Percentiles rank a stretch among this genome's conserved stretches.
phyloP scores from a whole-genome alignment of 2,797 vertebrate genomes.

The Synaphobranchus kaupii region DNA sequence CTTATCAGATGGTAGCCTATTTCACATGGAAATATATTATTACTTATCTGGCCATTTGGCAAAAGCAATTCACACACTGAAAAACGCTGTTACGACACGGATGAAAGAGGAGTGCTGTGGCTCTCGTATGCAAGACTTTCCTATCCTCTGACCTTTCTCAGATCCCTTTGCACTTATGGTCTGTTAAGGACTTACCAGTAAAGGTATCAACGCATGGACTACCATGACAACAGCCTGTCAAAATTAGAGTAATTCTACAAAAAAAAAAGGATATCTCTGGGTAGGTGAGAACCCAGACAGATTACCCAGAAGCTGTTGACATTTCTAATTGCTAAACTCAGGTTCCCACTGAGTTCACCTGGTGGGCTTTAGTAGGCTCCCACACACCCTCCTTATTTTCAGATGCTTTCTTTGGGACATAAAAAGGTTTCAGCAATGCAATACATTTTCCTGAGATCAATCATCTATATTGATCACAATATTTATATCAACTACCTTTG shows the following conservation, averaged over 20 bases:
- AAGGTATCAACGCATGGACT: neutral
- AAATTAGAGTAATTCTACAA: neutral
- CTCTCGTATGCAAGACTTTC: neutral
- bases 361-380: neutral
- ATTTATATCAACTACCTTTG: neutral
- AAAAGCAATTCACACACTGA: too few species aligned
- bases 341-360: neutral
- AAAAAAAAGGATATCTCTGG: neutral
- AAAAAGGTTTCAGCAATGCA: neutral
- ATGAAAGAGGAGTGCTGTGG: neutral
- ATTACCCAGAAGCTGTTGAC: neutral
- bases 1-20: neutral
- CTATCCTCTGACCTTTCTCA: neutral
- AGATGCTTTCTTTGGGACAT: neutral
- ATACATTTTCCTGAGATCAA: neutral
- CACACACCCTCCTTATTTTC: neutral
- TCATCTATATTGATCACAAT: neutral
- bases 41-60: neutral
- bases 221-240: neutral
- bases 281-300: neutral
- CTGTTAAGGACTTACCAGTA: neutral
- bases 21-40: too few species aligned
- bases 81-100: neutral
- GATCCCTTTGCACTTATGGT: neutral
- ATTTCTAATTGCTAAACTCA: neutral